phyloP scores from a whole-genome alignment of 2,888 invertebrate genomes.

The Tetranychus truncatus region DNA sequence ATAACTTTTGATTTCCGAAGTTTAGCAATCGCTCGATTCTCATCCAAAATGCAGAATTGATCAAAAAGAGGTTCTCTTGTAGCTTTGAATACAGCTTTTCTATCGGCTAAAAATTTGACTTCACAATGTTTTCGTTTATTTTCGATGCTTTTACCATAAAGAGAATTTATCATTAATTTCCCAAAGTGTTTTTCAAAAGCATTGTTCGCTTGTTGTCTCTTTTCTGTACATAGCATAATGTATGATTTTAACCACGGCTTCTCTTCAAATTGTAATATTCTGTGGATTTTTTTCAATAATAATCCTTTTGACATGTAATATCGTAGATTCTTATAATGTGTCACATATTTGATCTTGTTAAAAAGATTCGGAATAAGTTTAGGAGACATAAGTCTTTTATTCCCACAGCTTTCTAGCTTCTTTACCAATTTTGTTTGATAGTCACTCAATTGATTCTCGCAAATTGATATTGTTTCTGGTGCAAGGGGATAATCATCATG shows the following conservation, averaged over 20 bases:
- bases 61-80: neutral
- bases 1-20: neutral
- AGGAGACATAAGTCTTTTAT: neutral
- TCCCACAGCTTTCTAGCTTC: neutral
- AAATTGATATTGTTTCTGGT: neutral
- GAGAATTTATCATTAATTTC: slow-evolving; percentile 31
- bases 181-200: slow-evolving; percentile 33
- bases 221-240: slow-evolving; percentile 25
- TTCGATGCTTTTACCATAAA: slow-evolving; percentile 32
- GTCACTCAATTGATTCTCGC: neutral
- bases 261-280: slow-evolving; percentile 2
- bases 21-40: neutral
- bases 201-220: slow-evolving; percentile 28
- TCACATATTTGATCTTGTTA: slow-evolving; percentile 16
- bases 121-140: slow-evolving; percentile 27
- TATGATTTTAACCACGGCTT: slow-evolving; percentile 26
- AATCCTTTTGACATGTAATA: neutral
- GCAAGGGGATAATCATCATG: slow-evolving; percentile 7
- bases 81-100: neutral
- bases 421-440: neutral
- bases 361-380: neutral
- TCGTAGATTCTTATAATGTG: neutral
- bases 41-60: neutral
- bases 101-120: neutral
- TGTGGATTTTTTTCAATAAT: neutral